Evolutionary conservation across 1,140 invertebrate genomes (phyloP).

Genomic region (Drosophila seguyi): DNA sequence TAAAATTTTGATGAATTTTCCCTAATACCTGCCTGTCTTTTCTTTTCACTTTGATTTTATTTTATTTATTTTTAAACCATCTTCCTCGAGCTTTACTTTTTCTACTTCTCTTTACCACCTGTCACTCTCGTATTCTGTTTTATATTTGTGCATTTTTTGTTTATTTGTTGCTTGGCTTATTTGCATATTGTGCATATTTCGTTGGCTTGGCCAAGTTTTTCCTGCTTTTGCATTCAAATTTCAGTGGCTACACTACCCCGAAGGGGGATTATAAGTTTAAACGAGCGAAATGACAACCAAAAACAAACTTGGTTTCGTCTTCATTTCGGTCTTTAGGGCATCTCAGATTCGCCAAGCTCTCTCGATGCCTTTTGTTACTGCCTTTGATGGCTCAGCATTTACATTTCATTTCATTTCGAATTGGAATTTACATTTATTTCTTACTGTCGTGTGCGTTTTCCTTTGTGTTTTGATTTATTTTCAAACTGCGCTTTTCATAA

Average conservation of each 20-base stretch:
- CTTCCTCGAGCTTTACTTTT: conserved; percentile 3
- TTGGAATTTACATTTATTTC: conserved; percentile 58
- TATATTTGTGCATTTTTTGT: conserved; percentile 42
- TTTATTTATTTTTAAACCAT: conserved; percentile 40
- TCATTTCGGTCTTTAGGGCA: conserved; percentile 36
- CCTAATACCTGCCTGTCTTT: conserved; percentile 1
- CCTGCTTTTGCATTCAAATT: conserved; percentile 63
- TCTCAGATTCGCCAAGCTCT: conserved; percentile 19
- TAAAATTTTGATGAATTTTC: conserved; percentile 66
- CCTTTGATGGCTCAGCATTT: conserved; percentile 80
- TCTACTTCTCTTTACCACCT: conserved; percentile 29
- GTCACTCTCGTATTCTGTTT: conserved; percentile 47
- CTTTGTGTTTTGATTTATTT: conserved; percentile 66
- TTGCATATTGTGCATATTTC: conserved; percentile 76
- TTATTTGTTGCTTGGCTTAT: conserved; percentile 46
- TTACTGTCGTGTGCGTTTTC: conserved; percentile 32
- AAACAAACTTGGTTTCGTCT: conserved; percentile 6
- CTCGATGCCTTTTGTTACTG: conserved; percentile 18
- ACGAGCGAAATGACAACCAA: conserved; percentile 20
- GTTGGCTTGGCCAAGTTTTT: conserved; percentile 60
- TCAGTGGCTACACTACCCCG: conserved; percentile 22
- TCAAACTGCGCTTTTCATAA: conserved; percentile 68
- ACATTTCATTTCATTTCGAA: conserved; percentile 66
- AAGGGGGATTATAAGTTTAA: conserved; percentile 23
- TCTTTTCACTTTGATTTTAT: conserved; percentile 52